Evolutionary conservation across 2,797 vertebrate species (phyloP), one percentile per base, ranked within the genome.

Genomic region (Sebastes taczanowskii): DNA sequence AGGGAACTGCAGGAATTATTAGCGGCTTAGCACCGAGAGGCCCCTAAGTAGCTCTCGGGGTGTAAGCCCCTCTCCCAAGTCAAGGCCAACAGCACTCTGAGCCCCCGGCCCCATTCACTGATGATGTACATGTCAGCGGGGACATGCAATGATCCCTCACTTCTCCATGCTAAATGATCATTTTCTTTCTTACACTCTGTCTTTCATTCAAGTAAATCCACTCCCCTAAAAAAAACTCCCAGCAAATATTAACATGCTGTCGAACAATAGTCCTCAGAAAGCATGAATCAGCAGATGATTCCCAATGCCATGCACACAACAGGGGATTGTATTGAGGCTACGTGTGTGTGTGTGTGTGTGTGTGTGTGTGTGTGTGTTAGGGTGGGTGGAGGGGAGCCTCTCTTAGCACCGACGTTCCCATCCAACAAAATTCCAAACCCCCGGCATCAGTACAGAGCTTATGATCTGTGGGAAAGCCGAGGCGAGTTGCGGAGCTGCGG

Each of bases 241-340:
- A n/a, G 83, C 75, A 94, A 92, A 93, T 91, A 94, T 90, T 86
- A 93, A 87, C 90, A 90, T 55, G 46, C 80, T 23, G 77, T 72
- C 32, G 60, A 93, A 94, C 92, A 93, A 93, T 91, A 83, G 91
- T 84, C 78, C 62, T 68, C 82, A 79, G 89, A 90, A 93, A 92
- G 87, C 91, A 90, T 94, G 94, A 94, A 90, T 95, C 94, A 93
- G 94, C 94, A 92, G 84, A 91, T 90, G 89, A 92, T 91, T 93
- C 84, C 81, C 85, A 91, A 87, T 92, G 89, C 90, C 86, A 88
- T 74, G 83, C 88, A 85, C 91, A 91, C 86, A 91, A 91, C 89
- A 81, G 86, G 86, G 91, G 90, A 91, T 91, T 93, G 91, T 92
- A 86, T 74, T 82, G 67, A 80, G 81, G 49, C 61, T 75, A 3